A percentile compares a stretch with the other conserved stretches of the same genome.
Evolutionary conservation across 2,888 invertebrate genomes (phyloP).

Genomic region (Hemistola chrysoprasaria): DNA sequence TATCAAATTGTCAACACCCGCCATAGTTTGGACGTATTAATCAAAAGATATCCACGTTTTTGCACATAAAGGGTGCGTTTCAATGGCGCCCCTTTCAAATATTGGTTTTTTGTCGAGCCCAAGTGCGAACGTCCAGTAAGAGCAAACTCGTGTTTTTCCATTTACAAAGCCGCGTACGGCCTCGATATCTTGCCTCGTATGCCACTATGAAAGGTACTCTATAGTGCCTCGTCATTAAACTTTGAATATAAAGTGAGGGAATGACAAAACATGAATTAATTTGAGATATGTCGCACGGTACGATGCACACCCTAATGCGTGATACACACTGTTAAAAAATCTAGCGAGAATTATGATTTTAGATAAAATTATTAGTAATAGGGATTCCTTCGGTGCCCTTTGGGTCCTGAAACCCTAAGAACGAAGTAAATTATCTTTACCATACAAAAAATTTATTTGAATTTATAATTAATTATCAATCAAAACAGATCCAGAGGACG

Average conservation of each 20-base stretch:
- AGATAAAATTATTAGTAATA: too few relatives aligned
- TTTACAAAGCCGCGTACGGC: constrained; percentile 60
- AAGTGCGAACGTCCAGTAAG: constrained; percentile 66
- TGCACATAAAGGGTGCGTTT: constrained; percentile 71
- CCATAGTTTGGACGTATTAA: constrained; percentile 57
- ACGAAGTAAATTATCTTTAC: too few relatives aligned
- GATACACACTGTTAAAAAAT: constrained; percentile 41
- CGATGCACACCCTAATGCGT: constrained; percentile 59
- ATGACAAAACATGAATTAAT: constrained; percentile 82
- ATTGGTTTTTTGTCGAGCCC: constrained; percentile 74
- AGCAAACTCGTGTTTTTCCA: constrained; percentile 79
- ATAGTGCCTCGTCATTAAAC: constrained; percentile 76
- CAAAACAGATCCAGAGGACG: too few relatives aligned
- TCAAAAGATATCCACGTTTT: constrained; percentile 74
- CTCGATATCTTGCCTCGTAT: constrained; percentile 64
- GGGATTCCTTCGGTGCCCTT: too few relatives aligned
- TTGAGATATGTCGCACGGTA: constrained; percentile 78
- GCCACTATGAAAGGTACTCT: constrained; percentile 51
- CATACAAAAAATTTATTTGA: too few relatives aligned
- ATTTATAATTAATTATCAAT: too few relatives aligned
- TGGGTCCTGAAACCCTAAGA: too few relatives aligned
- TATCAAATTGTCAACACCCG: constrained; percentile 20
- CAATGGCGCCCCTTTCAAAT: constrained; percentile 77
- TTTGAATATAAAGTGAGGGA: constrained; percentile 77
- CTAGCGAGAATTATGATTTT: too few relatives aligned